Evolutionary conservation across 2,888 invertebrate species (phyloP).

Genomic region (Drosophila diplacantha): DNA sequence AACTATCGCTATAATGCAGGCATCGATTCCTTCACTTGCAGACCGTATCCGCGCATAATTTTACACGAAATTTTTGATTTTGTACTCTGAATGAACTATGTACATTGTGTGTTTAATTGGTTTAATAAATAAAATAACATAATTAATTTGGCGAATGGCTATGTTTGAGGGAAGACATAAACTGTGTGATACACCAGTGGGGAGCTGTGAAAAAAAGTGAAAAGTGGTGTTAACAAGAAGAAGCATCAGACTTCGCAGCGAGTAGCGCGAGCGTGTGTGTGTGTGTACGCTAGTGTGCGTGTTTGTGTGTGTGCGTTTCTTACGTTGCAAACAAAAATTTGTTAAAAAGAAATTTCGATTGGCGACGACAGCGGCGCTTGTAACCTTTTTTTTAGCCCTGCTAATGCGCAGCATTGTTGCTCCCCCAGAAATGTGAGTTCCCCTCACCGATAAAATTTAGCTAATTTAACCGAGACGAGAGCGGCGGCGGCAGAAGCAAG

Average conservation of each 20-base stretch:
- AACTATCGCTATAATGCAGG: too few species aligned
- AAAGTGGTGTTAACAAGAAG: constrained; percentile 50
- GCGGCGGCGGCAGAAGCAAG: constrained; percentile 20
- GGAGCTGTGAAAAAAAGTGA: constrained; percentile 59
- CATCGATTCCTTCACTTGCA: constrained; percentile 12
- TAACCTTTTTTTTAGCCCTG: constrained; percentile 29
- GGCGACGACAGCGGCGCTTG: constrained; percentile 47
- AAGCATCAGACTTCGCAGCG: constrained; percentile 38
- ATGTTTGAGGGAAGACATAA: not conserved
- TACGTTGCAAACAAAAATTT: constrained; percentile 67
- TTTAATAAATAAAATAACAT: not conserved
- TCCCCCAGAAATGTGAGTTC: constrained; percentile 61
- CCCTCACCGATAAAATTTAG: constrained; percentile 18
- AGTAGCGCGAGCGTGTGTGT: constrained; percentile 38
- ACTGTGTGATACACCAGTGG: not conserved
- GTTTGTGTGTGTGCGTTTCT: constrained; percentile 43
- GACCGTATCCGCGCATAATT: constrained; percentile 18
- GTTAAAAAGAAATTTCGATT: constrained; percentile 38
- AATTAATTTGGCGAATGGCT: not conserved
- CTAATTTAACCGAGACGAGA: constrained; percentile 15
- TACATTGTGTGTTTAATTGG: not conserved
- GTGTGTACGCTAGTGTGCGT: constrained; percentile 15
- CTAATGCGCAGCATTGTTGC: constrained; percentile 55
- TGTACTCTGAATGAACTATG: not conserved
- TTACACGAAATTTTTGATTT: not conserved